Percentiles rank a stretch among this genome's conserved stretches.
phyloP scores from a whole-genome alignment of 2,888 invertebrate genomes.

The Amphipoea lucens region DNA sequence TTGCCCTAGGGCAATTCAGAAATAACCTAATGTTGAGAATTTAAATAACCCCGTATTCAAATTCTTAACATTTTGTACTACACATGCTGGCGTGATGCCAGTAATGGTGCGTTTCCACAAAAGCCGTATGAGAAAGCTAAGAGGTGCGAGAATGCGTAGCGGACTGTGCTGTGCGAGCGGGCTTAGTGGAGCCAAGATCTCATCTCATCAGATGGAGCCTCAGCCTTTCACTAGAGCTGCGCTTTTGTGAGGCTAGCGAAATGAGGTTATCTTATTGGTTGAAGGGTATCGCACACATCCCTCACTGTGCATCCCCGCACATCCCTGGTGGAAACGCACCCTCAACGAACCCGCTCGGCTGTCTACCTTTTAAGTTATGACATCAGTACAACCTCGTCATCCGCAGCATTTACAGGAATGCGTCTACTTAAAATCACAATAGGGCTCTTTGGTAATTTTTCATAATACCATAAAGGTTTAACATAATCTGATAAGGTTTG shows the following conservation, averaged over 20 bases:
- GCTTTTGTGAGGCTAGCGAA: too few relatives aligned
- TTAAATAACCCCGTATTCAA: constrained; percentile 61
- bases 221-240: background rate
- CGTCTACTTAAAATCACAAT: constrained; percentile 2
- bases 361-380: constrained; percentile 64
- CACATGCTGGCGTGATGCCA: constrained; percentile 69
- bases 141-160: too few relatives aligned
- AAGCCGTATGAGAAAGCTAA: background rate
- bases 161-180: background rate
- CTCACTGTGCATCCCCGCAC: background rate
- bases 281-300: background rate
- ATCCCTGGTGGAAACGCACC: background rate
- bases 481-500: background rate
- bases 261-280: background rate
- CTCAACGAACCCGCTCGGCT: constrained; percentile 57
- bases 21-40: constrained; percentile 52
- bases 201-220: too few relatives aligned
- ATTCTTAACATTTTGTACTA: constrained; percentile 70
- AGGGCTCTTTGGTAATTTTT: background rate
- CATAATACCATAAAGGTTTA: background rate
- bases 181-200: background rate
- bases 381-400: constrained; percentile 58
- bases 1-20: constrained; percentile 33
- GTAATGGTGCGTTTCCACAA: constrained; percentile 24
- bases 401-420: constrained; percentile 35